Percentiles rank a stretch among this genome's conserved stretches.
Evolutionary conservation across 2,888 invertebrate species (phyloP).

Genomic region (Eristalis intricaria): DNA sequence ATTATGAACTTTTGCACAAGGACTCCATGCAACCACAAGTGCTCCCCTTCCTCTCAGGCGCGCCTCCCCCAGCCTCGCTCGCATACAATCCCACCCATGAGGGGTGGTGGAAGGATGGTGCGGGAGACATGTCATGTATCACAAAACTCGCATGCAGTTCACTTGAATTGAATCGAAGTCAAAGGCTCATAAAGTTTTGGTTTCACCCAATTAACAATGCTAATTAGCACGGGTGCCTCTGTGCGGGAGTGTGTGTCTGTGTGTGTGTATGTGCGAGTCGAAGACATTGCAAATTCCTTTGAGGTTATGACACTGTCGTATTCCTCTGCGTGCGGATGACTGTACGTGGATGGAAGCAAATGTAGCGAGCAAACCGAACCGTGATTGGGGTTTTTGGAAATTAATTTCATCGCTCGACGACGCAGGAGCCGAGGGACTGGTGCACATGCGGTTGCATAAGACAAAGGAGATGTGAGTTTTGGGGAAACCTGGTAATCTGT

Average conservation of each 20-base stretch:
- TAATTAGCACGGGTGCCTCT: not conserved
- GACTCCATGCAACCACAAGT: not conserved
- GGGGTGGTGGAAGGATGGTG: not conserved
- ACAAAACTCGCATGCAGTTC: not conserved
- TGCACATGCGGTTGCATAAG: not conserved
- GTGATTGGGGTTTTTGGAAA: too few relatives aligned
- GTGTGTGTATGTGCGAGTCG: not conserved
- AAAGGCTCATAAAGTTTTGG: slow-evolving; percentile 40
- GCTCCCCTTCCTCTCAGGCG: too few relatives aligned
- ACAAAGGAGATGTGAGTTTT: not conserved
- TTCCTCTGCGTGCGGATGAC: not conserved
- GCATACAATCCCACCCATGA: not conserved
- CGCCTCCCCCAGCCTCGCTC: not conserved
- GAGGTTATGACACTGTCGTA: not conserved
- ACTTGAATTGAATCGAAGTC: slow-evolving; percentile 31
- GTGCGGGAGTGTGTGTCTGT: too few relatives aligned
- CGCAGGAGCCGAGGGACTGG: too few relatives aligned
- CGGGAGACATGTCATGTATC: not conserved
- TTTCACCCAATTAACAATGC: slow-evolving; percentile 39
- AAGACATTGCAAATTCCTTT: not conserved
- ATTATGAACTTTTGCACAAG: slow-evolving; percentile 4
- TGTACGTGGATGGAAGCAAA: not conserved
- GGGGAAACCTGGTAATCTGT: not conserved
- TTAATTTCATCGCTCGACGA: too few relatives aligned
- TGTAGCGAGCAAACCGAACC: not conserved